These are phyloP conservation scores for Halictus rubicundus DNA, from an alignment of 1,140 invertebrate species.

Conservation along the genomic window DNA sequence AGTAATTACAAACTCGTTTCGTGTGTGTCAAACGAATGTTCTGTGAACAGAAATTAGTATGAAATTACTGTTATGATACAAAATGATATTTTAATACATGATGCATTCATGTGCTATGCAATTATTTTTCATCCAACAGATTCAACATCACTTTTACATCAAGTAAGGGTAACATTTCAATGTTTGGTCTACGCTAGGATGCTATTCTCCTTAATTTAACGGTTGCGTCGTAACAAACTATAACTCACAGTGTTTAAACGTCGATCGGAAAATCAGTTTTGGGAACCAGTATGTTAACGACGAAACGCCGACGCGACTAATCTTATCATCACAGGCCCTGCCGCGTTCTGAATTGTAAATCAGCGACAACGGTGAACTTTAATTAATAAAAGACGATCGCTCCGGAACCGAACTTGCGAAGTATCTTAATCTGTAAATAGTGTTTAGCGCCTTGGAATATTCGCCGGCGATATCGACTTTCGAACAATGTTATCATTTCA, in stretches of 20 bases:
- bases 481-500: background rate
- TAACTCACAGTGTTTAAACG: background rate
- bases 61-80: too few species aligned
- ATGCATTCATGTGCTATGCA: too few species aligned
- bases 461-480: background rate
- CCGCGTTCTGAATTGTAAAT: constrained; percentile 20
- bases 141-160: too few species aligned
- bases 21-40: too few species aligned
- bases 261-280: constrained; percentile 9
- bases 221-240: background rate
- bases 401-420: background rate
- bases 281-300: background rate
- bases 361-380: constrained; percentile 14
- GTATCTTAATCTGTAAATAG: background rate
- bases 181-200: too few species aligned
- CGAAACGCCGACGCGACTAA: constrained; percentile 16
- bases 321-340: constrained; percentile 9
- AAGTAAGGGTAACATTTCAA: too few species aligned
- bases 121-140: too few species aligned
- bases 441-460: background rate
- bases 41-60: too few species aligned
- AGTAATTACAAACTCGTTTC: too few species aligned
- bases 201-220: background rate
- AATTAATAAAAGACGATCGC: constrained; percentile 27
- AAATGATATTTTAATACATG: too few species aligned